Conservation (phyloP, 2,797 vertebrate species). For the Clarias fuscus region DNA sequence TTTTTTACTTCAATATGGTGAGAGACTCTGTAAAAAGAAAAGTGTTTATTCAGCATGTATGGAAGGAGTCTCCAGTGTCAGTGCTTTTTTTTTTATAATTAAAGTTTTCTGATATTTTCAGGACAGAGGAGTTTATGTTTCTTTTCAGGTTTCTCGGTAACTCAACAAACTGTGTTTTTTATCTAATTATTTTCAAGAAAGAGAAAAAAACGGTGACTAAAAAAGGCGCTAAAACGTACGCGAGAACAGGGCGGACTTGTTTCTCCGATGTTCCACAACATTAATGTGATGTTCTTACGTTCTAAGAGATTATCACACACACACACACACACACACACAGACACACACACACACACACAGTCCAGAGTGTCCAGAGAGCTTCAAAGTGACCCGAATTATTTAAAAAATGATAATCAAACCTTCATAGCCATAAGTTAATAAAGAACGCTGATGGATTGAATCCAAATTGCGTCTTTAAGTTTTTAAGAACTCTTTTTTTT, state of each 20-base stretch:
- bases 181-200: neutral
- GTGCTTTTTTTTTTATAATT: neutral
- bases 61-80: constrained; percentile 3
- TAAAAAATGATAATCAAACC: neutral
- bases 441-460: neutral
- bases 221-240: too few relatives aligned
- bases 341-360: neutral
- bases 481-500: neutral
- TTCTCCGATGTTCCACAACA: too few relatives aligned
- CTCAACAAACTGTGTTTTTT: neutral
- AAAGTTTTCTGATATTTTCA: neutral
- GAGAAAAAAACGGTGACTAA: too few relatives aligned
- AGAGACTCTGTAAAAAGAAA: neutral
- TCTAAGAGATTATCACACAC: too few relatives aligned
- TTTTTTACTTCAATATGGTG: neutral
- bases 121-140: neutral
- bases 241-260: too few relatives aligned
- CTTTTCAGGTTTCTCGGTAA: neutral
- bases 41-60: neutral
- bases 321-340: neutral
- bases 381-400: neutral
- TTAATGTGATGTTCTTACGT: too few relatives aligned
- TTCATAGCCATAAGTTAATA: neutral
- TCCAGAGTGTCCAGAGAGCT: neutral
- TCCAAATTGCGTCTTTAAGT: neutral